These are phyloP conservation scores for Agrochola macilenta DNA, from an alignment of 2,888 invertebrate species.

Conservation along the genomic window DNA sequence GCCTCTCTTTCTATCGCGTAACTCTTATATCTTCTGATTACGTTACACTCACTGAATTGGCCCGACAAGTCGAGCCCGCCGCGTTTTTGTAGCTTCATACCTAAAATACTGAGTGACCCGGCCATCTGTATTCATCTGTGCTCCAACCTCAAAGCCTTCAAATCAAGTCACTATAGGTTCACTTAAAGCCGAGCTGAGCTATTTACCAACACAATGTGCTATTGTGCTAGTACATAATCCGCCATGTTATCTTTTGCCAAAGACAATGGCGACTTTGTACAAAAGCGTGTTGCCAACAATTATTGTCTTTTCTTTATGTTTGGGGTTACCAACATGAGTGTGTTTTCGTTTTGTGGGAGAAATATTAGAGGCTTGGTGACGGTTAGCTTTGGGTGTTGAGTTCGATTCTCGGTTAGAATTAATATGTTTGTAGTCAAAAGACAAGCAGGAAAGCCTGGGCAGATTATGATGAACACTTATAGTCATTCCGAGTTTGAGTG, in stretches of 20 bases:
- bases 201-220: conserved; percentile 37
- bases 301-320: conserved; percentile 23
- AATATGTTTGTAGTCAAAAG: neutral
- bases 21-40: too few relatives aligned
- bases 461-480: neutral
- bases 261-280: conserved; percentile 55
- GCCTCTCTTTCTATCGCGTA: too few relatives aligned
- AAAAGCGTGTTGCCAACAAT: conserved; percentile 53
- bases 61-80: too few relatives aligned
- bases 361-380: neutral
- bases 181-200: conserved; percentile 19
- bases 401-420: neutral
- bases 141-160: conserved; percentile 9
- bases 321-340: neutral
- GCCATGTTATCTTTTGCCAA: conserved; percentile 56
- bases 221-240: conserved; percentile 50
- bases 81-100: too few relatives aligned
- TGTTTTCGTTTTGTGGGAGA: conserved; percentile 14
- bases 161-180: conserved; percentile 16
- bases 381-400: neutral
- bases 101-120: too few relatives aligned
- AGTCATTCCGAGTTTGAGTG: neutral
- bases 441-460: neutral
- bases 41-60: too few relatives aligned
- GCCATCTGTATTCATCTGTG: too few relatives aligned